Base-by-base conservation (phyloP, 2,797 vertebrate genomes). In the Etheostoma perlongum region DNA sequence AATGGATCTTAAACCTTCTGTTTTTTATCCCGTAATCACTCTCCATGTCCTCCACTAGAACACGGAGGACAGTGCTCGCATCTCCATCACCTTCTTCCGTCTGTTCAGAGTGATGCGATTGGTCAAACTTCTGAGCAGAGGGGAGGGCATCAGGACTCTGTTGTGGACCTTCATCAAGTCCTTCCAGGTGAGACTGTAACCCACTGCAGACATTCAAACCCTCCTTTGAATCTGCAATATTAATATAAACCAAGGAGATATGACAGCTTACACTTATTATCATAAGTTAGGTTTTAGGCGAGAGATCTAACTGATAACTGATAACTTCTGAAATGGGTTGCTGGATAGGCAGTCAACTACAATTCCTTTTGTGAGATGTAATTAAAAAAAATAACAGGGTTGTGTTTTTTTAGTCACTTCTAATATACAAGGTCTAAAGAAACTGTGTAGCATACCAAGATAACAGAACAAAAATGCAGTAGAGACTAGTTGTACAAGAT, bases 101-200 rank as follows among this genome's bases (percentile, higher is more conserved):
- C 96, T 99, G 85, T 99, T 99, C 95, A 96, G 98, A 71, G 98
- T 99, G 81, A 99, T 99, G 98, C 95, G 98, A 57, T 76, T 99
- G 94, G 98, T 99, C 91, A 99, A 99, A 89, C 95, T 99, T 83
- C 95, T 99, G 85, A 99, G 97, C 93, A 95, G 97, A 76, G 98
- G 98, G 55, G 98, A 99, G 88, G 98, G 98, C 84, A 99, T 99
- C 90, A 95, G 98, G 83, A 99, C 98, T 0, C 92, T 99, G 59
- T 91, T 99, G 76, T 99, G 98, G 98, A 99, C 98, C 1, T 99
- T 99, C 80, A 98, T 99, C 91, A 99, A 99, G 86, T 99, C 98
- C 40, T 99, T 99, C 89, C 98, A 99, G 97, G 98, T 98, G 80
- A 92, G 94, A 57, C 2, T 53, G 5, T 6, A 58, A 58, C 27